Conservation (phyloP, 1,140 invertebrate genomes). For the Schlechtendalia chinensis region DNA sequence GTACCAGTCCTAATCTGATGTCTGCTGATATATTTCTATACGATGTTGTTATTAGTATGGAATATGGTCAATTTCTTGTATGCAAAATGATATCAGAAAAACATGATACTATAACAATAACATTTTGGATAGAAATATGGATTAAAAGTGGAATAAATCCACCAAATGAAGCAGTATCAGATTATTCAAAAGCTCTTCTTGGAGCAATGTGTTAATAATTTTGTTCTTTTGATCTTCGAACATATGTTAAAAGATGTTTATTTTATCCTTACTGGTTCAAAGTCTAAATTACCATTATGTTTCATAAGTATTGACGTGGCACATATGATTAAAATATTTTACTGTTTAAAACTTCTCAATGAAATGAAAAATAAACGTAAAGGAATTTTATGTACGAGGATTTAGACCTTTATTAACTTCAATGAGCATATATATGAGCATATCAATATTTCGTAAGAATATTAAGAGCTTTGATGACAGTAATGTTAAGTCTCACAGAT, state of each 20-base stretch:
- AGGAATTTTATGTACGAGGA: too few species aligned
- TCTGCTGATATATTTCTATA: too few species aligned
- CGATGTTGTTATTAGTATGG: background rate
- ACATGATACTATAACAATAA: background rate
- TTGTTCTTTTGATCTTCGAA: background rate
- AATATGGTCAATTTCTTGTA: background rate
- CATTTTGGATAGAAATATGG: background rate
- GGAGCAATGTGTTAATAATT: background rate
- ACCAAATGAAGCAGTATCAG: background rate
- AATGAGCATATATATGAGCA: too few species aligned
- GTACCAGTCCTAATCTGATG: too few species aligned
- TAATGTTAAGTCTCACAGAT: too few species aligned
- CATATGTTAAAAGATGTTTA: background rate
- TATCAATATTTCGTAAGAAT: too few species aligned
- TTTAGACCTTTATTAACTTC: too few species aligned
- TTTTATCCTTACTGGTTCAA: background rate
- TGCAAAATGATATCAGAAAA: background rate
- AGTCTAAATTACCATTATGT: background rate
- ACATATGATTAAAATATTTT: too few species aligned
- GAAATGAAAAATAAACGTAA: background rate
- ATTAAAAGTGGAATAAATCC: background rate
- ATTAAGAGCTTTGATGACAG: too few species aligned
- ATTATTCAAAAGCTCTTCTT: conserved; percentile 9
- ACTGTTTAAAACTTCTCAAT: background rate
- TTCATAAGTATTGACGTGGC: too few species aligned